phyloP scores from a whole-genome alignment of 2,888 invertebrate species.

The Protodeltote pygarga region DNA sequence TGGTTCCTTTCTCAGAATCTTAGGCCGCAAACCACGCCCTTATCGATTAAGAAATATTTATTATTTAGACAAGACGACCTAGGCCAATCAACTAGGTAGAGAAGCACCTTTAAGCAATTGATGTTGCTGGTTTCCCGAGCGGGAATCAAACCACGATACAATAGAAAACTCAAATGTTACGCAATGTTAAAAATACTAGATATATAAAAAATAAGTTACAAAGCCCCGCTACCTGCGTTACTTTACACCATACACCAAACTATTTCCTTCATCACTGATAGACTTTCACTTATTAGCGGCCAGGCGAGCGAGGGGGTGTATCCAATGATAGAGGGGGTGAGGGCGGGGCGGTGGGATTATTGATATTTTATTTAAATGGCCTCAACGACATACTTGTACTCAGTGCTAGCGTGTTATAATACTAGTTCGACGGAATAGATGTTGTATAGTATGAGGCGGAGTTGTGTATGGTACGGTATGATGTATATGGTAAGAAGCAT shows the following conservation, averaged over 20 bases:
- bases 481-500: no score
- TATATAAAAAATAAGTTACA: background rate
- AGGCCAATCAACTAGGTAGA: no score
- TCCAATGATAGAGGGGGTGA: background rate
- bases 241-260: conserved; percentile 10
- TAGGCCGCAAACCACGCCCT: no score
- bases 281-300: conserved; percentile 46
- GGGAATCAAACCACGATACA: no score
- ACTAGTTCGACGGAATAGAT: conserved; percentile 1
- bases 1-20: no score
- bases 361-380: conserved; percentile 42
- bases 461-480: no score
- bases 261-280: conserved; percentile 31
- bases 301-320: conserved; percentile 18
- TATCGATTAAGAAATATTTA: no score
- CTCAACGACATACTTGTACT: conserved; percentile 31
- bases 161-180: background rate
- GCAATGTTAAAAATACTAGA: background rate
- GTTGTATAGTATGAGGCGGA: no score
- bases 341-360: conserved; percentile 27
- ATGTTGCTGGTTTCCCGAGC: no score
- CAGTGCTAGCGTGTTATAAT: conserved; percentile 10
- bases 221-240: background rate
- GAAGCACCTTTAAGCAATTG: no score
- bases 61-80: no score